Base-by-base conservation (phyloP, 2,888 invertebrate genomes). In the Andrena camellia region DNA sequence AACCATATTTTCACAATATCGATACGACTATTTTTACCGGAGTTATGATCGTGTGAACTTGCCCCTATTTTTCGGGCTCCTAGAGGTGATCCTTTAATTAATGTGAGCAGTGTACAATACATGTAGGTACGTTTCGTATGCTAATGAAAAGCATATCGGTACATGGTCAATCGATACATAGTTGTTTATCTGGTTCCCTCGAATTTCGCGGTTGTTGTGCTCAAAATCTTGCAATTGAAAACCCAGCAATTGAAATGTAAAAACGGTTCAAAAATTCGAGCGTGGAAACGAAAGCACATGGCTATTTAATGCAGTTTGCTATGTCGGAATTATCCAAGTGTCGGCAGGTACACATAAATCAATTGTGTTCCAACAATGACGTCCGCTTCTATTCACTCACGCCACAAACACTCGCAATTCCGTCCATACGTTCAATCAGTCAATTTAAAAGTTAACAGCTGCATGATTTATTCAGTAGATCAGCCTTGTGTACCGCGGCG, bases 391-490 rank as follows among this genome's bases (percentile, higher is more conserved):
- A 74, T 79, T 81, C 75, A 71, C 60, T 67, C 79, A 78, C 84
- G 81, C 74, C 87, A 84, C 84, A 82, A 86, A 84, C 84, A 84
- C 64, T 82, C 79, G 82, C 81, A 75, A 72, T 74, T 71, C 50
- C 35, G 59, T 69, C 76, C 64, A 77, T 75, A 57, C 76, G 68
- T 77, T 20, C 71, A 35, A 54, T 75, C 74, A 69, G 66, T 75
- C 87, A 69, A 82, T 74, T 73, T 75, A 54, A 60, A 73, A 63
- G 60, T 82, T 72, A 72, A 4, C 76, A 33, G 67, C 33, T 66
- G 78, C 60, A 86, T 86, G 84, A 86, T 86, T 82, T 84, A 87
- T 87, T 86, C 87, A 73, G 57, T 17, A 74, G 84, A 20, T 52
- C 69, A 72, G 66, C 8, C 59, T 54, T 26, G 31, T 66, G 62